Evolutionary conservation across 1,140 invertebrate genomes (phyloP).

Genomic region (Drosophila sulfurigaster): DNA sequence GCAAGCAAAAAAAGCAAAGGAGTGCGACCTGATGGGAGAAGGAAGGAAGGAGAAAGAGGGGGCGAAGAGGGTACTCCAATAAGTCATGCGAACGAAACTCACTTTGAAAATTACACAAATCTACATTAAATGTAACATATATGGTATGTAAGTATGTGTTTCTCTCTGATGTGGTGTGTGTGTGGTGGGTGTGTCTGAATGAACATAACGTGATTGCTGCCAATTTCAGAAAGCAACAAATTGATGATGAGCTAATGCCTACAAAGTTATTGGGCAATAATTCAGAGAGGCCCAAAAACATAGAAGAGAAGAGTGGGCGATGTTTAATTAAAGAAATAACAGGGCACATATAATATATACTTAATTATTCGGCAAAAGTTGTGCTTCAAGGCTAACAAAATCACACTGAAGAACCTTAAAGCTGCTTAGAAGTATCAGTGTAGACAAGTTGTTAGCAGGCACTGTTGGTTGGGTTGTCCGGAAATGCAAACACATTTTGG

Average conservation of each 20-base stretch:
- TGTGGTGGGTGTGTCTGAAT: constrained; percentile 56
- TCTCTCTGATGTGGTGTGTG: constrained; percentile 18
- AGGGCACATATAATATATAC: not conserved
- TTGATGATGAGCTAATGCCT: constrained; percentile 73
- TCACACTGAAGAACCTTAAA: not conserved
- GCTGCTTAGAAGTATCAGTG: not conserved
- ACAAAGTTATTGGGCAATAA: constrained; percentile 25
- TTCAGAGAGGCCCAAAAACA: not conserved
- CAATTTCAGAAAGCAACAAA: constrained; percentile 68
- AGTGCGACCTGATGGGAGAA: not conserved
- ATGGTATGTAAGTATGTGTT: constrained; percentile 31
- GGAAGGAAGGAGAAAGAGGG: not conserved
- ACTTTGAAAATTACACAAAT: constrained; percentile 70
- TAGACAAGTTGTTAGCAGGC: constrained; percentile 4
- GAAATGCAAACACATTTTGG: constrained; percentile 48
- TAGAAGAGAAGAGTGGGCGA: not conserved
- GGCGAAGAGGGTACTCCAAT: constrained; percentile 17
- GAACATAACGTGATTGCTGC: constrained; percentile 72
- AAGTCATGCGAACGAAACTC: constrained; percentile 61
- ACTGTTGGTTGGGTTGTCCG: constrained; percentile 11
- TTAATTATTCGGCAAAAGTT: not conserved
- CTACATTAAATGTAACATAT: constrained; percentile 28
- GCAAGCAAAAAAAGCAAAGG: constrained; percentile 28
- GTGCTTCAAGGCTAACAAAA: not conserved
- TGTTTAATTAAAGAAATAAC: constrained; percentile 17